Evolutionary conservation across 2,797 vertebrate species (phyloP).

Genomic region (Erpetoichthys calabaricus): DNA sequence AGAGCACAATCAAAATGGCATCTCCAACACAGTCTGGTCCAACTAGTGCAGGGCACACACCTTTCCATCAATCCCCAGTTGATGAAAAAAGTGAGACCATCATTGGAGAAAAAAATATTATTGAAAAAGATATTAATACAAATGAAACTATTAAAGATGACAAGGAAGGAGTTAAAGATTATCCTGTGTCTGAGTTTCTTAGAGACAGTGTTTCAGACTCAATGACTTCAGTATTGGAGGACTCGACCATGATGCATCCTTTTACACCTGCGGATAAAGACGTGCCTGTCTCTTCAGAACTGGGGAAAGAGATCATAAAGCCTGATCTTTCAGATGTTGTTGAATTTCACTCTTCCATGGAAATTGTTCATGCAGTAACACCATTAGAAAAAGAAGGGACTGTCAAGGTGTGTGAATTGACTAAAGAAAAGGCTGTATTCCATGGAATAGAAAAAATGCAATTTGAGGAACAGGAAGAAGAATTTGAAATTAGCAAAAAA

Average conservation of each 20-base stretch:
- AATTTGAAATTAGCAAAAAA: conserved; percentile 30
- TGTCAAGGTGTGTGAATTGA: conserved; percentile 18
- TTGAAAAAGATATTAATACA: conserved; percentile 14
- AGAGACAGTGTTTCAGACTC: conserved; percentile 20
- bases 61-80: conserved; percentile 79
- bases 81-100: conserved; percentile 67
- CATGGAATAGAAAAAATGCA: conserved; percentile 37
- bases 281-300: not conserved
- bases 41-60: conserved; percentile 81
- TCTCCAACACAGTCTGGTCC: conserved; percentile 82
- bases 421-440: conserved; percentile 30
- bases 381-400: conserved; percentile 16
- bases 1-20: conserved; percentile 87
- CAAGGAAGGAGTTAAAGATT: too few species aligned
- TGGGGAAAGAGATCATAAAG: not conserved
- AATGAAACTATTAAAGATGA: not conserved
- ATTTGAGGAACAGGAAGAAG: conserved; percentile 46
- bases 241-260: conserved; percentile 13
- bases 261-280: not conserved
- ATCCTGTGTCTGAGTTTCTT: not conserved
- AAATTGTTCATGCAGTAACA: not conserved
- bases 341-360: not conserved
- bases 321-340: not conserved
- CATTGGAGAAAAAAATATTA: conserved; percentile 22
- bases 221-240: conserved; percentile 38